Conservation (phyloP, 1,140 invertebrate species). For the Asbolus verrucosus region DNA sequence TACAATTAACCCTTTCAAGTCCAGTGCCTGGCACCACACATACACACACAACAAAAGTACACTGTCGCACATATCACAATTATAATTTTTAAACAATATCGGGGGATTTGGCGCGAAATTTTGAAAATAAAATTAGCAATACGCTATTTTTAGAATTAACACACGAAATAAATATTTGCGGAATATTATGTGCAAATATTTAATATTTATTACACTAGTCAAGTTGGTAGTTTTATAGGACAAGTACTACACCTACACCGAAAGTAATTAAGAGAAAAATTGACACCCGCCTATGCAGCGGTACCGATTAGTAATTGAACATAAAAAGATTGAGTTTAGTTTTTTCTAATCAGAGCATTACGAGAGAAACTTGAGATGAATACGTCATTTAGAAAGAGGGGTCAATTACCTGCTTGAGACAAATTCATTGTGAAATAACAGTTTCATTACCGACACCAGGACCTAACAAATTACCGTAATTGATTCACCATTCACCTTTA, state of each 20-base stretch:
- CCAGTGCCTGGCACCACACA: constrained; percentile 43
- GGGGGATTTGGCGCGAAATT: too few relatives aligned
- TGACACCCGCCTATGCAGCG: neutral
- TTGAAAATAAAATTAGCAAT: neutral
- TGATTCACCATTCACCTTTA: constrained; percentile 24
- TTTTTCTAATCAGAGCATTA: constrained; percentile 33
- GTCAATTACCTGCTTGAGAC: constrained; percentile 34
- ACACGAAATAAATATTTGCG: neutral
- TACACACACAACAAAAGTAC: constrained; percentile 16
- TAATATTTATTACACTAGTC: neutral
- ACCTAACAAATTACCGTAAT: constrained; percentile 14
- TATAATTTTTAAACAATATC: neutral
- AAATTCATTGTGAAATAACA: constrained; percentile 28
- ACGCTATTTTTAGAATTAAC: too few relatives aligned
- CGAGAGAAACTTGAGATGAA: constrained; percentile 33
- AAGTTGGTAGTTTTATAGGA: neutral
- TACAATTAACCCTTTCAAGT: constrained; percentile 42
- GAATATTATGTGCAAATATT: neutral
- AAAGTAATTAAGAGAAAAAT: constrained; percentile 31
- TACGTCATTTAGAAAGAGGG: constrained; percentile 14
- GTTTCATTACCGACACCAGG: constrained; percentile 13
- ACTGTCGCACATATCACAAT: constrained; percentile 6
- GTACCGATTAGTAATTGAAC: neutral
- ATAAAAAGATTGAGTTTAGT: constrained; percentile 5
- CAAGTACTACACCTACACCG: constrained; percentile 23